These are phyloP conservation scores for Ivindomyrus marchei DNA, from an alignment of 2,113 vertebrate species.

Conservation along the genomic window DNA sequence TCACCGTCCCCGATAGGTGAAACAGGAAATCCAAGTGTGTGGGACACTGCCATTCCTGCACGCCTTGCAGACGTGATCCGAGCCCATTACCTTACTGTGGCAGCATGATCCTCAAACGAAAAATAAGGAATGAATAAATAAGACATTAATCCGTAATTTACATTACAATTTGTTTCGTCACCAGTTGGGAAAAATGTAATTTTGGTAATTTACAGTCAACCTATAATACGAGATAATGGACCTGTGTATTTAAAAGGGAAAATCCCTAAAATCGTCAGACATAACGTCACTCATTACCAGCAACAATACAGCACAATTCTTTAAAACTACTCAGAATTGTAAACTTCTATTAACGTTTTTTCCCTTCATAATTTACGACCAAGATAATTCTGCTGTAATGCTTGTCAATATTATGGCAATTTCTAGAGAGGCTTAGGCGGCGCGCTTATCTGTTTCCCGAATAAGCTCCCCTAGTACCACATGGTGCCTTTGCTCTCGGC, in stretches of 20 bases:
- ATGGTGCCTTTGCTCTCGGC: constrained; percentile 36
- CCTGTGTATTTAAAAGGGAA: neutral
- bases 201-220: neutral
- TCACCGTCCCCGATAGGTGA: neutral
- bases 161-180: neutral
- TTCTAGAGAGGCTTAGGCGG: constrained; percentile 48
- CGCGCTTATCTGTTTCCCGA: constrained; percentile 43
- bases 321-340: constrained; percentile 30
- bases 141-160: neutral
- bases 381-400: constrained; percentile 44
- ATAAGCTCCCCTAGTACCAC: constrained; percentile 37
- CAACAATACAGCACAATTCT: neutral
- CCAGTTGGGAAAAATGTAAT: neutral
- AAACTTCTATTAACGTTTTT: constrained; percentile 42
- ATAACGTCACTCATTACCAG: neutral
- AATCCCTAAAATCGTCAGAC: neutral
- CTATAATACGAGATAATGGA: neutral
- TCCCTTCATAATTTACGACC: constrained; percentile 31
- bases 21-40: neutral
- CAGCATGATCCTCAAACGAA: neutral
- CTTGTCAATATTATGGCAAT: constrained; percentile 47
- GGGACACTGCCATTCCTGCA: neutral
- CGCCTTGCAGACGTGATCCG: neutral
- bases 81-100: neutral
- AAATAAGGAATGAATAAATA: neutral